These are phyloP conservation scores for Oryzias woworae DNA, from an alignment of 2,113 vertebrate species.

Conservation along the genomic window DNA sequence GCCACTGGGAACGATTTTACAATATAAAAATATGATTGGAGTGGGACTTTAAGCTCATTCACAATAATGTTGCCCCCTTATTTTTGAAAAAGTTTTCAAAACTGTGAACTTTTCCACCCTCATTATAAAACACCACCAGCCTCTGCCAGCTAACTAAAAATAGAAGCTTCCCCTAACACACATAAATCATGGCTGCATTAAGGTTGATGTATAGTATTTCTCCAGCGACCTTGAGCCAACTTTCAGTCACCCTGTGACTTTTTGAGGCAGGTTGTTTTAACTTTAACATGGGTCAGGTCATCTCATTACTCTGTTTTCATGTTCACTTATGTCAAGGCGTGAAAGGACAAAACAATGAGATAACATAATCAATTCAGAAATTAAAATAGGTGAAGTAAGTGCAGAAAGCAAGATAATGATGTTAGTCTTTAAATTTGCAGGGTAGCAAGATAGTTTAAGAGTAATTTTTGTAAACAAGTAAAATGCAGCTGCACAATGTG, in stretches of 20 bases:
- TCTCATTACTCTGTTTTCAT: constrained; percentile 31
- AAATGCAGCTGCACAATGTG: constrained; percentile 1
- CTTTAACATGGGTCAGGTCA: constrained; percentile 13
- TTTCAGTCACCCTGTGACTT: constrained; percentile 34
- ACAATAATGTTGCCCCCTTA: too few relatives aligned
- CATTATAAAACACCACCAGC: too few relatives aligned
- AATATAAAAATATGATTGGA: too few relatives aligned
- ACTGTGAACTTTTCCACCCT: too few relatives aligned
- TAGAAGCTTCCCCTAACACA: constrained; percentile 12
- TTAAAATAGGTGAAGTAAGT: constrained; percentile 22
- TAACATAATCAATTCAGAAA: constrained; percentile 18
- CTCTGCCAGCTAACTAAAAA: too few relatives aligned
- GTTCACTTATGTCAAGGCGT: constrained; percentile 29
- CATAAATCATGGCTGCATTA: constrained; percentile 35
- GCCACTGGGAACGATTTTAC: too few relatives aligned
- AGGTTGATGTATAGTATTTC: constrained; percentile 36
- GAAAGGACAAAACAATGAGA: constrained; percentile 20
- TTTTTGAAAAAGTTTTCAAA: too few relatives aligned
- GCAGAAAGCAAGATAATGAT: constrained; percentile 30
- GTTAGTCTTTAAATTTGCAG: constrained; percentile 19
- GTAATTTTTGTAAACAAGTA: constrained; percentile 18
- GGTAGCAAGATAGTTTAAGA: constrained; percentile 26
- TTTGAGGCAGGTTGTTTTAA: constrained; percentile 53
- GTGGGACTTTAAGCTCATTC: too few relatives aligned
- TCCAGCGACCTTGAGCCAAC: constrained; percentile 40